Evolutionary conservation across 2,888 invertebrate species (phyloP), one percentile per base, ranked within the genome.

Genomic region (Drosophila longiperda): DNA sequence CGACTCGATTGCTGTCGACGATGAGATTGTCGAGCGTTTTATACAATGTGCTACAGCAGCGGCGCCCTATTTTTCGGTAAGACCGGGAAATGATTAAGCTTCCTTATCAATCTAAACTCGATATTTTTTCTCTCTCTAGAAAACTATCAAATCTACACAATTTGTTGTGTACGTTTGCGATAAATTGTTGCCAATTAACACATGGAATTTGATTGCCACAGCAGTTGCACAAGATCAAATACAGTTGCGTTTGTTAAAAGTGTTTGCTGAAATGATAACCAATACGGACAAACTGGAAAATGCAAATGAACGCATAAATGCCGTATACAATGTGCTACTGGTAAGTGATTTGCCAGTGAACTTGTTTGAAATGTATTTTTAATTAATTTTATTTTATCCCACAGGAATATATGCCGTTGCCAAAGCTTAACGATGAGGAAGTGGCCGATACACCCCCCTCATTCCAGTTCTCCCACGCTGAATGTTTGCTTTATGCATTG

Each of bases 391-490:
- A 1, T 8, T 45, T 45, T 15, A 1, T 23, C 8, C 1, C 15
- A 42, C 92, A 98, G 97, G 95, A 96, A 82, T 97, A 97, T 90
- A 96, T 99, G 95, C 98, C 98, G 6, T 94, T 97, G 82, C 98
- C 98, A 23, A 97, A 98, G 63, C 93, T 95, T 62, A 96, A 96
- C 78, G 95, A 81, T 48, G 94, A 95, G 77, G 95, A 95, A 59
- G 92, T 93, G 65, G 93, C 95, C 52, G 88, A 85, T 71, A 50
- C 74, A 6, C 95, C 96, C 75, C 98, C 98, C n/a, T 96, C 97
- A 71, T 95, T 99, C 57, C 96, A 98, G 92, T 99, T 99, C 91
- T 97, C 98, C 42, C 96, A 97, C 91, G 97, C 99, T 3, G 99
- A 99, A 94, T 98, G 98, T 94, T 94, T 98, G 40, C 94, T 99